Evolutionary conservation across 2,888 invertebrate species (phyloP).

Genomic region (Emmelina monodactyla): DNA sequence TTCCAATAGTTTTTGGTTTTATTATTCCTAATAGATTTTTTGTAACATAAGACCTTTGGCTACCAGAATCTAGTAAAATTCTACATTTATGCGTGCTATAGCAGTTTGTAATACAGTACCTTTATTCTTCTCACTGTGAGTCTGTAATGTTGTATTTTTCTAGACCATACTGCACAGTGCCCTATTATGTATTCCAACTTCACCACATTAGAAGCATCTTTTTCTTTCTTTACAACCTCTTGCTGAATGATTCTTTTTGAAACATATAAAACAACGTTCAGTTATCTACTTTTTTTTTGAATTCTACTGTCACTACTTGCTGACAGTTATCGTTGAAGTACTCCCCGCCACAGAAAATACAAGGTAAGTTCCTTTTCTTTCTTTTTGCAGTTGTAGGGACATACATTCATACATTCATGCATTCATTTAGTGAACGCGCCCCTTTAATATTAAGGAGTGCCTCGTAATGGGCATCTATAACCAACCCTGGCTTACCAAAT

Average conservation of each 20-base stretch:
- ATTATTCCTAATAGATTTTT: too few relatives aligned
- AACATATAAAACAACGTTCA: not conserved
- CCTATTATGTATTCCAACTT: not conserved
- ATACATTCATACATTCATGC: too few relatives aligned
- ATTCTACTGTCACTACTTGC: not conserved
- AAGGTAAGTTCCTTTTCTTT: not conserved
- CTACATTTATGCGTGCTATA: not conserved
- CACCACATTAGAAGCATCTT: not conserved
- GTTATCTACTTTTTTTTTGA: not conserved
- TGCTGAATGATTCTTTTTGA: not conserved
- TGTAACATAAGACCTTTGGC: not conserved
- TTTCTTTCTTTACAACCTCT: not conserved
- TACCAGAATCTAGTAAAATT: not conserved
- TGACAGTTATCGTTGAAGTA: not conserved
- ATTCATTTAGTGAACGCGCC: not conserved
- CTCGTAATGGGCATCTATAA: constrained; percentile 2
- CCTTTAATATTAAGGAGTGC: constrained; percentile 1
- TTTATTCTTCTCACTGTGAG: not conserved
- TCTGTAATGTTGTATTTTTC: not conserved
- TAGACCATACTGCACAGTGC: not conserved
- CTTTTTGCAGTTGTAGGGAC: too few relatives aligned
- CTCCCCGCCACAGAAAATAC: not conserved
- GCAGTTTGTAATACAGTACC: not conserved
- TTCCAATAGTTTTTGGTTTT: too few relatives aligned
- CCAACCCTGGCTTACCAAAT: not conserved